Evolutionary conservation across 2,888 invertebrate species (phyloP), one percentile per base, ranked within the genome.

Genomic region (Boloria euphrosyne): DNA sequence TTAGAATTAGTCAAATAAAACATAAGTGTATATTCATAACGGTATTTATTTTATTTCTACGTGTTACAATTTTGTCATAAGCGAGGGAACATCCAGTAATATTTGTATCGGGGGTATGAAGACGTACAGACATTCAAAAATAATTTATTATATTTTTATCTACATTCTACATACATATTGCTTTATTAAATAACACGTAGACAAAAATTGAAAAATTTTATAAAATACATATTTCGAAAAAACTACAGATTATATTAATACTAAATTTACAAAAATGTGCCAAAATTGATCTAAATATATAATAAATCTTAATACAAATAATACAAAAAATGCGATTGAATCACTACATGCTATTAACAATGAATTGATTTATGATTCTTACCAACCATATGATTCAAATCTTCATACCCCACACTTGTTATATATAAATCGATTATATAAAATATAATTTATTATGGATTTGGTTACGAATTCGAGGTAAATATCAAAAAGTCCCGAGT

Each of bases 41-140:
- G 49, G 64, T 57, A 52, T 59, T 59, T 59, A 59, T 59, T 59
- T 49, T 17, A 59, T 31, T 59, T 59, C 59, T 59, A 59, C 49
- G 49, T 64, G 54, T 64, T 64, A 68, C 64, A 61, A 57, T 47
- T 63, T 61, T 61, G 64, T 65, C 67, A 51, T 61, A 65, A 68
- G 60, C 54, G 22, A 57, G 44, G 64, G 46, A 58, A 47, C 58
- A 53, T 58, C 46, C 22, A 38, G 57, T 52, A 38, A 13, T 62
- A 54, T 65, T 16, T 49, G 16, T 49, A 16, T 14, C 6, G 17
- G 58, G 59, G 59, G 59, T 59, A 59, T 17, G 59, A 59, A 59
- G 47, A 49, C 13, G 47, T 38, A 49, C 55, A 5, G 18, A 55
- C 55, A 18, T 55, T 17, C 55, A 55, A 13, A 44, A 17, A 14